phyloP scores from a whole-genome alignment of 2,797 vertebrate species.

The Dendrocincla tyrannina region DNA sequence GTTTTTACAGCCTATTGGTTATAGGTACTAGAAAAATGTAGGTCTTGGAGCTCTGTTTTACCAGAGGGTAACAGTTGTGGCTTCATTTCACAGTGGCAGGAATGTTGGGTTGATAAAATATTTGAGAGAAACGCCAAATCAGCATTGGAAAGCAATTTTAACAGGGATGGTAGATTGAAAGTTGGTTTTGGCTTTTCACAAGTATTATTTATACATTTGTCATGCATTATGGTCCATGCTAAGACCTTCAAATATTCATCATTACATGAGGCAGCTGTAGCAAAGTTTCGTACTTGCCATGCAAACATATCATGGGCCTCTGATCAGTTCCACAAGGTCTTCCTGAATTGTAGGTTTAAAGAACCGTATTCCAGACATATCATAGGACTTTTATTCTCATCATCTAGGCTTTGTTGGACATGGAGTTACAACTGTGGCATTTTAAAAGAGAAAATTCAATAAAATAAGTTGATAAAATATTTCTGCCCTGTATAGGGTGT shows the following conservation, averaged over 20 bases:
- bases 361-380: not conserved
- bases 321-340: not conserved
- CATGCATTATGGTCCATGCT: not conserved
- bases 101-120: not conserved
- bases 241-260: not conserved
- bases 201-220: not conserved
- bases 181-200: not conserved
- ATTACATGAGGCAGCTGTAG: not conserved
- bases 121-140: not conserved
- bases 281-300: not conserved
- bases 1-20: not conserved
- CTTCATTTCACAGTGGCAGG: not conserved
- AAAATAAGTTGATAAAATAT: not conserved
- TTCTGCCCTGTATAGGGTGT: not conserved
- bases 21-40: not conserved
- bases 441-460: not conserved
- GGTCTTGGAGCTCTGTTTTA: not conserved
- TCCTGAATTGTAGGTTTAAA: not conserved
- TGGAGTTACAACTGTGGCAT: not conserved
- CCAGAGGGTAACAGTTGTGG: not conserved
- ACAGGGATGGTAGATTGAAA: not conserved
- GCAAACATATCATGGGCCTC: fast-evolving
- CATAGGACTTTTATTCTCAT: not conserved
- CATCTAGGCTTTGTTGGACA: not conserved
- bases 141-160: not conserved